A percentile compares a stretch with the other conserved stretches of the same genome.
These are phyloP conservation scores for Ophiothrix spiculata DNA, from an alignment of 35 echinoderm and acorn worm genomes.

Conservation along the genomic window DNA sequence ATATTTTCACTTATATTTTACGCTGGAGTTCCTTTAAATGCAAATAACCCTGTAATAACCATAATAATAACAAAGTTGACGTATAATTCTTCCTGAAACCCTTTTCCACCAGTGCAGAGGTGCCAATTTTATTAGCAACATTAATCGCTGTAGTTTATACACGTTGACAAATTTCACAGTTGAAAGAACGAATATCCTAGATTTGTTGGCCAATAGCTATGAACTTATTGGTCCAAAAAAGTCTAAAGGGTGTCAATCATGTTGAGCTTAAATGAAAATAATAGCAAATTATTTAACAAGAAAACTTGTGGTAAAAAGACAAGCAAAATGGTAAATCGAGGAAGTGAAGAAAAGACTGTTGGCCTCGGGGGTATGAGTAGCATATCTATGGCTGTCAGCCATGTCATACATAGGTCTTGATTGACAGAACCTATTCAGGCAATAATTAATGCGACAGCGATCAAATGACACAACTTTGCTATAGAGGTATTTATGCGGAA, in stretches of 20 bases:
- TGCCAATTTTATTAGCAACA: conserved; percentile 9
- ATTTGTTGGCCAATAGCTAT: conserved; percentile 6
- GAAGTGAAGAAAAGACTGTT: neutral
- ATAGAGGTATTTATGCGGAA: conserved; percentile 44
- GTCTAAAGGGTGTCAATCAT: conserved; percentile 2
- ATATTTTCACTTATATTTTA: neutral
- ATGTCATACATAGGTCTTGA: neutral
- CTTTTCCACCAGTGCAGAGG: neutral
- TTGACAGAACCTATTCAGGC: conserved; percentile 40
- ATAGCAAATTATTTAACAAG: conserved; percentile 13
- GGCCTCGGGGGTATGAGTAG: conserved; percentile 3
- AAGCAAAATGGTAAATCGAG: no score
- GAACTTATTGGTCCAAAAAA: neutral
- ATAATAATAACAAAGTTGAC: neutral
- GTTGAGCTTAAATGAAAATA: neutral
- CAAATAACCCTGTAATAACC: neutral
- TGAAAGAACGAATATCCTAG: neutral
- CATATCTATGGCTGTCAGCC: neutral
- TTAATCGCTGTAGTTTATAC: conserved; percentile 2
- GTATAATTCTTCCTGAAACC: neutral
- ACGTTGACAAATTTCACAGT: neutral
- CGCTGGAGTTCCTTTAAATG: neutral
- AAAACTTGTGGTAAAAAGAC: neutral
- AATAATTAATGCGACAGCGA: conserved; percentile 58
- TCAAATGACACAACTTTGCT: conserved; percentile 48